These are phyloP conservation scores for Drosophila anomelani DNA, from an alignment of 2,888 invertebrate species.

Conservation along the genomic window DNA sequence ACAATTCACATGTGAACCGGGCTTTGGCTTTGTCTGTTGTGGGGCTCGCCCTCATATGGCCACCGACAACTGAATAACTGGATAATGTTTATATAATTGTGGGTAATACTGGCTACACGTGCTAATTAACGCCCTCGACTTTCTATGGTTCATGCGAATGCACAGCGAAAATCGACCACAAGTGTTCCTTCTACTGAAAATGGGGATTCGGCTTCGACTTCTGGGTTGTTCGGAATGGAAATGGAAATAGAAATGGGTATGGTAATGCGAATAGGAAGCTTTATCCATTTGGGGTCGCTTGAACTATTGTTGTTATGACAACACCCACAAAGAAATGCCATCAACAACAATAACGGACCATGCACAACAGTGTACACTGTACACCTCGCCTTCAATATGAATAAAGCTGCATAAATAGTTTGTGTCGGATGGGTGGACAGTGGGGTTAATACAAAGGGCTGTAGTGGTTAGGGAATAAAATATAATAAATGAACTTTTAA, in stretches of 20 bases:
- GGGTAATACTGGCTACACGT: slow-evolving; percentile 47
- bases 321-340: slow-evolving; percentile 32
- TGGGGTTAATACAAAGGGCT: background rate
- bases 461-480: background rate
- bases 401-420: slow-evolving; percentile 27
- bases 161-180: slow-evolving; percentile 34
- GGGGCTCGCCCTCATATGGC: slow-evolving; percentile 28
- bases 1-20: slow-evolving; percentile 34
- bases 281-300: slow-evolving; percentile 29
- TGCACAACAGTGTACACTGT: background rate
- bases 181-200: slow-evolving; percentile 27
- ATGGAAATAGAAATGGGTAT: slow-evolving; percentile 12
- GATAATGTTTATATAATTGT: slow-evolving; percentile 71
- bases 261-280: slow-evolving; percentile 31
- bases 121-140: slow-evolving; percentile 49
- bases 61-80: slow-evolving; percentile 42
- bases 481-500: background rate
- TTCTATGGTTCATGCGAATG: slow-evolving; percentile 36
- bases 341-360: slow-evolving; percentile 35
- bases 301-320: slow-evolving; percentile 44
- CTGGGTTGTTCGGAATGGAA: background rate
- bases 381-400: slow-evolving; percentile 9
- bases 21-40: slow-evolving; percentile 43
- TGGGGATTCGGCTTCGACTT: slow-evolving; percentile 3
- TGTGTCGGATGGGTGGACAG: slow-evolving; percentile 22